Conservation (phyloP, 2,113 vertebrate genomes). For the Xiphophorus couchianus region DNA sequence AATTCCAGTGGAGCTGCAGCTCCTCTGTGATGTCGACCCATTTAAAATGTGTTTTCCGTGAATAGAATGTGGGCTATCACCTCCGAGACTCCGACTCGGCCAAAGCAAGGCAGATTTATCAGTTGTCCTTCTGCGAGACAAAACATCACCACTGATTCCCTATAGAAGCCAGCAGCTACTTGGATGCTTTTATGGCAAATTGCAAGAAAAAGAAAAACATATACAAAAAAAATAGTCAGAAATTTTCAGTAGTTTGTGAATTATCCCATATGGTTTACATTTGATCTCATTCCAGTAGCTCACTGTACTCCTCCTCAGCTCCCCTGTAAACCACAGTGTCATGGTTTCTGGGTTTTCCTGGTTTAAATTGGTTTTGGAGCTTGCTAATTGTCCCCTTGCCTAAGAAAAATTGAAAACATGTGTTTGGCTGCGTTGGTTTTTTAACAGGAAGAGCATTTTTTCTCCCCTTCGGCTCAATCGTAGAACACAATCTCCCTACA, state of each 20-base stretch:
- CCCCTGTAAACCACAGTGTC: conserved; percentile 33
- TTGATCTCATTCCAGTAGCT: conserved; percentile 4
- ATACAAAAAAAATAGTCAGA: neutral
- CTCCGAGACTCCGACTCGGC: conserved; percentile 47
- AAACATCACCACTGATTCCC: conserved; percentile 5
- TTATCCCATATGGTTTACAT: conserved; percentile 19
- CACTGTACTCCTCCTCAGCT: conserved; percentile 14
- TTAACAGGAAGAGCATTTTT: conserved; percentile 29
- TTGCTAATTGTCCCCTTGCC: conserved; percentile 46
- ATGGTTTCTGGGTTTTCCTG: conserved; percentile 28
- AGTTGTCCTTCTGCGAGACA: conserved; percentile 3
- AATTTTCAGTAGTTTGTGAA: neutral
- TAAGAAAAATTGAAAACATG: conserved; percentile 63
- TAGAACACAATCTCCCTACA: conserved; percentile 18
- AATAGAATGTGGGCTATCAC: conserved; percentile 79
- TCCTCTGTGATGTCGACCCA: conserved; percentile 69
- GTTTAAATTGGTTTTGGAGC: conserved; percentile 46
- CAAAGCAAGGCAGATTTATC: conserved; percentile 9
- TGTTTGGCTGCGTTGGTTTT: conserved; percentile 56
- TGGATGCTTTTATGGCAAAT: neutral
- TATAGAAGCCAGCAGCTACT: neutral
- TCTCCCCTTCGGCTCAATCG: conserved; percentile 10
- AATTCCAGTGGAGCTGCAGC: conserved; percentile 26
- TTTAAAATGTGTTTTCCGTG: conserved; percentile 65
- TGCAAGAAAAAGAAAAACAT: neutral